Evolutionary conservation across 2,888 invertebrate genomes (phyloP).

Genomic region (Nymphalis c-album): DNA sequence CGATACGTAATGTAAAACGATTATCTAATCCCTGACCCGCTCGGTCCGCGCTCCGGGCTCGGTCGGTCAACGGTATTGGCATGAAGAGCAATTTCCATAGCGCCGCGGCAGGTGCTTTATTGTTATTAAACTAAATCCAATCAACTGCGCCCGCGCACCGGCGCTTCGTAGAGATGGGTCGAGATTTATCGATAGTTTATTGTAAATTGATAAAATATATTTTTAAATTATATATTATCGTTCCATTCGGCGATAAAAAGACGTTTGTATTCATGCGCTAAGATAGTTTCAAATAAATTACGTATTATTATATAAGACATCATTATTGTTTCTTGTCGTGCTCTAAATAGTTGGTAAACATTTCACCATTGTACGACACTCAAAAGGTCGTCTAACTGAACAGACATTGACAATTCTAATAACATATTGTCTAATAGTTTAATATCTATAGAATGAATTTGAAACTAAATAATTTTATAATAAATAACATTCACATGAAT

Average conservation of each 20-base stretch:
- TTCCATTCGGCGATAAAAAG: not conserved
- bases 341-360: no score
- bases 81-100: conserved; percentile 31
- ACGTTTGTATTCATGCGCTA: no score
- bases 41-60: not conserved
- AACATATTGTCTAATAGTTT: no score
- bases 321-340: no score
- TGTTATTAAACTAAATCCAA: conserved; percentile 75
- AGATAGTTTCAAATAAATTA: no score
- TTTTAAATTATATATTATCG: not conserved
- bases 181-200: conserved; percentile 8
- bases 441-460: no score
- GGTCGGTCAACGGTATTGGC: conserved; percentile 9
- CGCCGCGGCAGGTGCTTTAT: conserved; percentile 58
- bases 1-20: not conserved
- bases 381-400: no score
- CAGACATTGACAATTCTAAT: no score
- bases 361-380: no score
- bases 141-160: conserved; percentile 51
- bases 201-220: not conserved
- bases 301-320: no score
- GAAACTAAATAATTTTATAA: not conserved
- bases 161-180: conserved; percentile 35
- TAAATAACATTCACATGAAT: not conserved
- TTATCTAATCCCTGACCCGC: not conserved